Base-by-base conservation (phyloP, 1,140 invertebrate species). In the Mycetomoellerius zeteki region DNA sequence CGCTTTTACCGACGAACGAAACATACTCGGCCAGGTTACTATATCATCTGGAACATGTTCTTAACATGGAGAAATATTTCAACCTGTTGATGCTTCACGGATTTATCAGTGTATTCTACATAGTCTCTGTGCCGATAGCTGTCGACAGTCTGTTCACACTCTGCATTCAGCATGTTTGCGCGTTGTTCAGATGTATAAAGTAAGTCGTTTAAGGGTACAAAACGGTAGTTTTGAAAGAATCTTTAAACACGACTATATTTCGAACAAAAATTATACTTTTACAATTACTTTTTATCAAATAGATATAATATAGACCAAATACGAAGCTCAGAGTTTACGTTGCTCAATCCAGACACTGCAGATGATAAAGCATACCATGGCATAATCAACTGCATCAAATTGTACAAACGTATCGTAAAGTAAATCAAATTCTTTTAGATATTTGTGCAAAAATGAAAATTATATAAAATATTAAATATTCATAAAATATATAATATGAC, bases 101-200 rank as follows among this genome's bases (percentile, higher is more conserved):
- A 1, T 30, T 73, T 7, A 10, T 84, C 37, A 6, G 37, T 8
- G 4, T 50, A 4, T 84, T 73, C n/a, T 73, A 50, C 8, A 30
- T 50, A 84, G 7, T 50, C 0, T 14, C 69, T 16, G 37, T 84
- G 2, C 0, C 12, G 19, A 14, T 90, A 85, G 91, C 88, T 27
- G 33, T 89, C 10, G 90, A 92, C 33, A 50, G 67, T 0, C 77
- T 92, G 33, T 87, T 88, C 12, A n/a, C 90, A 50, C 27, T 80
- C 12, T 90, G 86, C 30, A 84, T 78, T 10, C 87, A 92, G 54
- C 89, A 91, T 62, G 75, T 65, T 24, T 92, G 89, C 52, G 86
- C 87, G 19, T 71, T 92, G 65, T 89, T 90, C 21, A 78, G 58
- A 0, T 76, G 88, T 64, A 50, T 91, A 69, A 82, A 89, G 91